phyloP scores from a whole-genome alignment of 1,140 invertebrate species.

The Catajapyx aquilonaris region DNA sequence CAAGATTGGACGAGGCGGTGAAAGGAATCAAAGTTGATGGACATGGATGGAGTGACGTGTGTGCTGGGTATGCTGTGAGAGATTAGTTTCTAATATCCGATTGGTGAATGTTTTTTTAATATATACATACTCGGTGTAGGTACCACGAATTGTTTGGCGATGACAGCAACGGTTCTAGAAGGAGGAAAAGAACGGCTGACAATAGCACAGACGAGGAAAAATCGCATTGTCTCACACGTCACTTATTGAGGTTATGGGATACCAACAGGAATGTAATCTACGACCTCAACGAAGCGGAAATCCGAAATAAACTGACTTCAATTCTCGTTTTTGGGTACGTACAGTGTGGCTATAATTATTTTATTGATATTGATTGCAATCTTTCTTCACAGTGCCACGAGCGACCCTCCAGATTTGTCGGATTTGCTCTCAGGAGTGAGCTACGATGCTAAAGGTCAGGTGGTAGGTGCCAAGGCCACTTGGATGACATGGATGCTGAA shows the following conservation, averaged over 20 bases:
- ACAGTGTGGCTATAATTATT: too few relatives aligned
- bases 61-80: slow-evolving; percentile 20
- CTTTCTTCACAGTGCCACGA: too few relatives aligned
- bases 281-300: too few relatives aligned
- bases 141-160: neutral
- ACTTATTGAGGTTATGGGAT: too few relatives aligned
- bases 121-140: neutral
- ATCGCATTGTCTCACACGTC: too few relatives aligned
- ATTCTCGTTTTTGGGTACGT: too few relatives aligned
- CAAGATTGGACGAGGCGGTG: slow-evolving; percentile 19
- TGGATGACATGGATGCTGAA: slow-evolving; percentile 22
- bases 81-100: neutral
- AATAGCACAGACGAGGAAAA: too few relatives aligned
- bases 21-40: slow-evolving; percentile 18
- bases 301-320: too few relatives aligned
- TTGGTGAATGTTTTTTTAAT: neutral
- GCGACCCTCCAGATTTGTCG: too few relatives aligned
- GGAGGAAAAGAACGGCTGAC: neutral
- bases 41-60: slow-evolving; percentile 23
- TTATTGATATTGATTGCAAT: too few relatives aligned
- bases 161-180: neutral
- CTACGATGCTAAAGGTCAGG: slow-evolving; percentile 14
- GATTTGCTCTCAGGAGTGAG: slow-evolving; percentile 17
- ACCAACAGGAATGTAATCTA: too few relatives aligned
- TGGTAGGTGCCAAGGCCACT: slow-evolving; percentile 20